Evolutionary conservation across 2,113 vertebrate genomes (phyloP).

Genomic region (Pterophyllum scalare): DNA sequence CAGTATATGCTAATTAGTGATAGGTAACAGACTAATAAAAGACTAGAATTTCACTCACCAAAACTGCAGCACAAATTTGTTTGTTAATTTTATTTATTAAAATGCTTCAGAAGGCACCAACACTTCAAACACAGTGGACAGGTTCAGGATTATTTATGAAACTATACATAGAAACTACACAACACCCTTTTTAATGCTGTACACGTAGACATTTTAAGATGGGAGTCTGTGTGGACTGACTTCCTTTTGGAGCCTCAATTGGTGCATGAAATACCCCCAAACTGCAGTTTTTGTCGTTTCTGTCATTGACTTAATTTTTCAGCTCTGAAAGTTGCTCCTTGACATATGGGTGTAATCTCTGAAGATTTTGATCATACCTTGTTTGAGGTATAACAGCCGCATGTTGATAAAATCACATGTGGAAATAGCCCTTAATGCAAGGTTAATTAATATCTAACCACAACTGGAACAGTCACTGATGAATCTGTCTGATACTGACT

Average conservation of each 20-base stretch:
- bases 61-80: no score
- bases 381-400: background rate
- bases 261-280: background rate
- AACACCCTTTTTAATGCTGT: background rate
- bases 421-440: background rate
- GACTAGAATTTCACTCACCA: no score
- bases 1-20: no score
- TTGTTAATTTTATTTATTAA: no score
- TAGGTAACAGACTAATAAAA: no score
- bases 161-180: no score
- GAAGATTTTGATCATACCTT: background rate
- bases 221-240: background rate
- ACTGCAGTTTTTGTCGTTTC: background rate
- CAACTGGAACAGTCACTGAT: background rate
- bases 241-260: background rate
- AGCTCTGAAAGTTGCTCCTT: background rate
- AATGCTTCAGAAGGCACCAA: no score
- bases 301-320: background rate
- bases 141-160: no score
- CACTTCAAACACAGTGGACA: no score
- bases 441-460: conserved; percentile 3
- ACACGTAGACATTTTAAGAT: background rate
- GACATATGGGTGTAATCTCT: background rate
- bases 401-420: background rate
- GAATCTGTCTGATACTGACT: background rate